A percentile compares a stretch with the other conserved stretches of the same genome.
phyloP scores from a whole-genome alignment of 2,113 vertebrate species.

The Pedetes capensis region DNA sequence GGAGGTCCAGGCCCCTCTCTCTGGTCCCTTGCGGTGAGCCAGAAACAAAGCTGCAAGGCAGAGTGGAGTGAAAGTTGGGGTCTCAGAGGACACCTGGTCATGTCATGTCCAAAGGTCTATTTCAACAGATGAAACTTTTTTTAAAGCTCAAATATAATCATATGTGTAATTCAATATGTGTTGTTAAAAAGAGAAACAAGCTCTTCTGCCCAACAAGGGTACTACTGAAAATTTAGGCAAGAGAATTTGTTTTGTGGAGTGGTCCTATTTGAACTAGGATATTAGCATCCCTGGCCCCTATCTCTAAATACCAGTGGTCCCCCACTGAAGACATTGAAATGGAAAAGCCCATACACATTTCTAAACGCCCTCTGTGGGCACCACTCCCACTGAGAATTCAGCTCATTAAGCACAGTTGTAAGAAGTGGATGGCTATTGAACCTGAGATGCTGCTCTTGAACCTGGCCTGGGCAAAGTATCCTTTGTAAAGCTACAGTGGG shows the following conservation, averaged over 20 bases:
- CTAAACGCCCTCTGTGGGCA: not conserved
- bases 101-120: not conserved
- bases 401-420: not conserved
- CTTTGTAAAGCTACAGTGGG: not conserved
- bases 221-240: not conserved
- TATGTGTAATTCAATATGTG: not conserved
- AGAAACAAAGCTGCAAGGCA: not conserved
- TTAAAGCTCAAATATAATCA: not conserved
- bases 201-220: not conserved
- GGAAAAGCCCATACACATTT: not conserved
- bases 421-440: not conserved
- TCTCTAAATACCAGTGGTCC: not conserved
- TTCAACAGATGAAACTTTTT: not conserved
- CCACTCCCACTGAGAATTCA: not conserved
- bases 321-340: not conserved
- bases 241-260: not conserved
- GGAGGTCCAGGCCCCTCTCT: conserved; percentile 21
- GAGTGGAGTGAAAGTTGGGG: not conserved
- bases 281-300: too few species aligned
- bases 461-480: not conserved
- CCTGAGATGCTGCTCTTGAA: not conserved
- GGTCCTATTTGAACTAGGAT: not conserved
- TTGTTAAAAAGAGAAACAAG: not conserved
- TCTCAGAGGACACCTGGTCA: not conserved
- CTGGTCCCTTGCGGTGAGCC: conserved; percentile 18